Conservation (phyloP, 2,888 invertebrate species). For the Tetragnatha montana region DNA sequence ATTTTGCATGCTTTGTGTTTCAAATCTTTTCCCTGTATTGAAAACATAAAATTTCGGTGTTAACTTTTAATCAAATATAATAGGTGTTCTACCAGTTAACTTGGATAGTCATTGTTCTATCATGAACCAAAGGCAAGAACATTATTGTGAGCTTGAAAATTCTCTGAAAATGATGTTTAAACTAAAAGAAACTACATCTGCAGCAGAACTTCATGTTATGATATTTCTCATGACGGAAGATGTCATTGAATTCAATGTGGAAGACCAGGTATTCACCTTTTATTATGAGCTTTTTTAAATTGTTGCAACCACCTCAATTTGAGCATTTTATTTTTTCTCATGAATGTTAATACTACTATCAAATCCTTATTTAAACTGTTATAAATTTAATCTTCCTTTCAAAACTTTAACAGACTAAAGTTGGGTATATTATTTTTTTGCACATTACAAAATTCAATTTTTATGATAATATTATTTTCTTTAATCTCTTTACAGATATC, state of each 20-base stretch:
- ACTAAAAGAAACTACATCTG: slow-evolving; percentile 81
- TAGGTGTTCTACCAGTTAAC: slow-evolving; percentile 87
- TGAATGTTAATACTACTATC: no score
- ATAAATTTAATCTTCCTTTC: no score
- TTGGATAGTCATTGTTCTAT: slow-evolving; percentile 86
- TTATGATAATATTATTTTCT: slow-evolving; percentile 24
- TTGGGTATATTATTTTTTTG: background rate
- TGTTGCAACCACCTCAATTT: no score
- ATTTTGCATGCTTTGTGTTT: no score
- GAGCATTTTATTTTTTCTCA: no score
- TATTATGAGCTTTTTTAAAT: no score
- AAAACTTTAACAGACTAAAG: no score
- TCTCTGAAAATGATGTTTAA: slow-evolving; percentile 83
- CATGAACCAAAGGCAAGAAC: slow-evolving; percentile 83
- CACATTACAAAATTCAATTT: background rate
- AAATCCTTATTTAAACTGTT: no score
- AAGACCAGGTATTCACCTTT: slow-evolving; percentile 76
- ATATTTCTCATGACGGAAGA: slow-evolving; percentile 90
- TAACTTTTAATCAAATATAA: no score
- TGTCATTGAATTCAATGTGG: slow-evolving; percentile 79
- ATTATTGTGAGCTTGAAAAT: slow-evolving; percentile 85
- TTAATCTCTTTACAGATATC: slow-evolving; percentile 69
- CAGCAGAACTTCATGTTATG: slow-evolving; percentile 83
- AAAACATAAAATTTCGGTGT: no score
- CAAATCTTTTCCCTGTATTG: no score